Evolutionary conservation across 2,888 invertebrate genomes (phyloP), one percentile per base, ranked within the genome.

Genomic region (Azorinus chamasolen): DNA sequence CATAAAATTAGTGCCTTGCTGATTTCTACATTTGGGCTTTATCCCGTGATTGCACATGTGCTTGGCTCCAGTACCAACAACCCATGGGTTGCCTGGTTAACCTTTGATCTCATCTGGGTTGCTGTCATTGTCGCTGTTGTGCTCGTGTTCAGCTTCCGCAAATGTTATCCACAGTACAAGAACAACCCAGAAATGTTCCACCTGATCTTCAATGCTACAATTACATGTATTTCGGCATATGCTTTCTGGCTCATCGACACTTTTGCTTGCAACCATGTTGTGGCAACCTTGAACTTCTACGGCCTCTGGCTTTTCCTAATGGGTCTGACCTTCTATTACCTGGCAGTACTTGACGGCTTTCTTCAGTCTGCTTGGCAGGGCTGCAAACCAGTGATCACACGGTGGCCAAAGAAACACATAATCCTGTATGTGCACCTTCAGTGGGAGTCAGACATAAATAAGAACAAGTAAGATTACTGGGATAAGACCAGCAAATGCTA

Each of bases 41-140:
- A 59, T 46, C 59, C 59, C 14, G 20, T 59, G 1, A 16, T 59
- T 24, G 48, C 59, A 4, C 46, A 46, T 20, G 59, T 59, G 3
- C 25, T 59, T 32, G 59, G 59, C 46, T 45, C 48, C 16, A 48
- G 59, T 59, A 46, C 32, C 20, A 46, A 27, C 43, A 59, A 59
- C 32, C 20, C 59, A 12, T 59, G 59, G 59, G 48, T 59, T 16
- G n/a, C 46, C 2, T 59, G 59, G 59, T 27, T 59, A 18, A 59
- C 59, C 14, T 59, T 59, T 59, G 59, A 59, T 32, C 48, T 59
- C 3, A 59, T 59, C 18, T 59, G 59, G 59, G 59, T 48, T 5
- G 59, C 20, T 14, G n/a, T 59, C 25, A n/a, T 59, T n/a, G 20
- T 59, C 18, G 27, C 25, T 2, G 24, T 46, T 43, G 18, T 48